phyloP scores from a whole-genome alignment of 2,797 vertebrate genomes.

The Eurystomus glaucurus region DNA sequence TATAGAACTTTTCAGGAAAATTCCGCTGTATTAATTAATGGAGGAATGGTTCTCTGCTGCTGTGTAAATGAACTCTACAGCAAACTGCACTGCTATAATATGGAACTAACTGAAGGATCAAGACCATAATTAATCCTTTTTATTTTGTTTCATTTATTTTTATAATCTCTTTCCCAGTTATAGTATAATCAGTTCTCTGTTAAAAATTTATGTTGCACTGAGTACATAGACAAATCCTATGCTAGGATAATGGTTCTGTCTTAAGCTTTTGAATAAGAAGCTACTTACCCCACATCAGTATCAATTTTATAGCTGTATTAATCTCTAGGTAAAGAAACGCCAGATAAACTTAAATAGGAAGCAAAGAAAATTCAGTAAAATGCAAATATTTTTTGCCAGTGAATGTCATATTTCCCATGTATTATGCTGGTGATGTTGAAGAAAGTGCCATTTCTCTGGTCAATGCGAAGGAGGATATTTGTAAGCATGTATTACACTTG shows the following conservation, averaged over 20 bases:
- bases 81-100: background rate
- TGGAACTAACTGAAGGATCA: background rate
- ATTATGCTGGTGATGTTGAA: background rate
- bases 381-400: background rate
- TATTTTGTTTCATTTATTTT: background rate
- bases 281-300: background rate
- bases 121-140: background rate
- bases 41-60: background rate
- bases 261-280: background rate
- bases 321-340: background rate
- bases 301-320: background rate
- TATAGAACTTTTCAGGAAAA: background rate
- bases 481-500: background rate
- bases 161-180: background rate
- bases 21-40: background rate
- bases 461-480: background rate
- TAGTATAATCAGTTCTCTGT: background rate
- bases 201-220: background rate
- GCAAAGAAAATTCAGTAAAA: background rate
- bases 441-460: background rate
- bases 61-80: background rate
- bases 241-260: background rate
- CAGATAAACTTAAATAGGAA: background rate
- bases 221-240: background rate
- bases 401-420: background rate